Conservation (phyloP, 2,888 invertebrate species). For the Priocnemis perturbator region DNA sequence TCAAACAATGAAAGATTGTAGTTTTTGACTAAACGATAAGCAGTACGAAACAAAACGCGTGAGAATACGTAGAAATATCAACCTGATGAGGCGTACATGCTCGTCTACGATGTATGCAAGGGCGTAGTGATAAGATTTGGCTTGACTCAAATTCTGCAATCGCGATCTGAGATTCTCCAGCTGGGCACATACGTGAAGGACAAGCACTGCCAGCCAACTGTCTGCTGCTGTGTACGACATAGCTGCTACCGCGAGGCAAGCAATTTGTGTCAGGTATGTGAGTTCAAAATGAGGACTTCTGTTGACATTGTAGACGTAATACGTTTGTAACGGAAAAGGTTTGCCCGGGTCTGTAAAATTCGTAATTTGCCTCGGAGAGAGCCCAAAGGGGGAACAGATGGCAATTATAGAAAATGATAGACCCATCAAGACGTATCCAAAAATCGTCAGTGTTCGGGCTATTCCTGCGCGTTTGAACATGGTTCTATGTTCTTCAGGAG, state of each 20-base stretch:
- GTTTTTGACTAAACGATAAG: neutral
- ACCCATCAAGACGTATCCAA: neutral
- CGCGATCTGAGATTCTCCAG: slow-evolving; percentile 19
- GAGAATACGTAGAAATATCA: neutral
- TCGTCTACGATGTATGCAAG: neutral
- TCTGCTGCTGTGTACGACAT: slow-evolving; percentile 16
- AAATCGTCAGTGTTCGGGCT: neutral
- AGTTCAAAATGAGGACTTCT: slow-evolving; percentile 17
- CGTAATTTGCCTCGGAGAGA: neutral
- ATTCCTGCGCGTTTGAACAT: slow-evolving; percentile 15
- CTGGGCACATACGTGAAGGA: slow-evolving; percentile 30
- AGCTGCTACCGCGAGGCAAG: neutral
- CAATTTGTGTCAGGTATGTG: neutral
- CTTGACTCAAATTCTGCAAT: neutral
- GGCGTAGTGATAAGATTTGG: neutral
- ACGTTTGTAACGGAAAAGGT: slow-evolving; percentile 16
- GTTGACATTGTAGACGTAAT: slow-evolving; percentile 13
- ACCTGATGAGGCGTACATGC: neutral
- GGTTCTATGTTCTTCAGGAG: neutral
- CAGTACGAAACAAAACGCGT: neutral
- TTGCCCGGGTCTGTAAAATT: neutral
- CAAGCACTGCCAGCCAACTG: slow-evolving; percentile 26
- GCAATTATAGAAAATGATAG: neutral
- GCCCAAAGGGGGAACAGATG: neutral
- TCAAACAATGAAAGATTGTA: neutral